Evolutionary conservation across 2,888 invertebrate species (phyloP), one percentile per base, ranked within the genome.

Genomic region (Orthosia gothica): DNA sequence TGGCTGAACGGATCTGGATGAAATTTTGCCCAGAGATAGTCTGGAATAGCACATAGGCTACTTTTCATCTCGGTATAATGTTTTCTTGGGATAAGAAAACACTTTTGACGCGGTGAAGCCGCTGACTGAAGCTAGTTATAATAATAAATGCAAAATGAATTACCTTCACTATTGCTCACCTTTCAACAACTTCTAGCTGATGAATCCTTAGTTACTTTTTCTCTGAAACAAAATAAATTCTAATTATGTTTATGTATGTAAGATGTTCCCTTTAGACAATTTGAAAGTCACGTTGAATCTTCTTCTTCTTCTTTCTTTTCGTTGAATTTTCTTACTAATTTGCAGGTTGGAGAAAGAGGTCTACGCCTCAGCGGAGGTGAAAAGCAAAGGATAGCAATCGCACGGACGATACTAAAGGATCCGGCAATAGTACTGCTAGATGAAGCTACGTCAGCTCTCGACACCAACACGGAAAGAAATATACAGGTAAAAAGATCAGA

Each of bases 301-400:
- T 32, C 32, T n/a, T n/a, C n/a, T n/a, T n/a, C n/a, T n/a, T n/a
- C n/a, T n/a, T n/a, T n/a, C n/a, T n/a, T n/a, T n/a, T n/a, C n/a
- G n/a, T n/a, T n/a, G n/a, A n/a, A n/a, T n/a, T n/a, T n/a, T n/a
- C n/a, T n/a, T 52, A 26, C 57, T 63, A 9, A 64, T 40, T 62
- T 54, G 4, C 52, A 98, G 97, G 99, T 99, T 26, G 99, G 99
- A 11, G 99, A 99, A 94, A 97, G 99, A 91, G 99, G 99, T 9
- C 95, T 99, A 74, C 98, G 99, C 81, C 96, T 99, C 77, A 99
- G 99, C 92, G 99, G 99, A 3, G 99, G 99, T 3, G 99, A 99
- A 93, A 99, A 99, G 91, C 99, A 99, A 93, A 97, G 99, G 84
- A 99, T 99, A 74, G 99, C 99, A 0, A 99, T 99, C 82, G 99